A percentile compares a stretch with the other conserved stretches of the same genome.
These are phyloP conservation scores for Brenthis daphne DNA, from an alignment of 2,888 invertebrate genomes.

Conservation along the genomic window DNA sequence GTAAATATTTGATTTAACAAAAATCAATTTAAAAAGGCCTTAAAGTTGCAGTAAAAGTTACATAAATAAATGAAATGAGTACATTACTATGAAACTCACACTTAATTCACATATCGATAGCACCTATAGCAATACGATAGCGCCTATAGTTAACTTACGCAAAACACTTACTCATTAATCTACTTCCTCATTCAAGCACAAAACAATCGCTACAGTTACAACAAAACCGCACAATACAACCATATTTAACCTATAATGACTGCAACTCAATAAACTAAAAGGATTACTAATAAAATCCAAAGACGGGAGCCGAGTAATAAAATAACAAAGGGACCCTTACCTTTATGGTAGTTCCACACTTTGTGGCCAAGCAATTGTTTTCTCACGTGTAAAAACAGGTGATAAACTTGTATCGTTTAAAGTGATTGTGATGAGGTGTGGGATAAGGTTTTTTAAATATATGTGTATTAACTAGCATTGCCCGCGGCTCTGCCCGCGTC, in stretches of 20 bases:
- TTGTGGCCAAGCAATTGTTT: slow-evolving; percentile 71
- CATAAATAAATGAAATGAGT: no score
- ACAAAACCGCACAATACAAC: slow-evolving; percentile 25
- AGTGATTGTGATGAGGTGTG: not conserved
- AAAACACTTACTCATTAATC: not conserved
- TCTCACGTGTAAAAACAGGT: slow-evolving; percentile 64
- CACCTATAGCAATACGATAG: no score
- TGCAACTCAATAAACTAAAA: slow-evolving; percentile 48
- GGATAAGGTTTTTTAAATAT: not conserved
- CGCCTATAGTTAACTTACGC: no score
- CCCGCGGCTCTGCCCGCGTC: no score
- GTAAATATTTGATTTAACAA: no score
- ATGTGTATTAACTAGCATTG: no score
- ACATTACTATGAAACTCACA: no score
- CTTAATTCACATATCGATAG: no score
- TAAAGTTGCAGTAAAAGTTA: no score
- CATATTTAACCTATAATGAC: slow-evolving; percentile 40
- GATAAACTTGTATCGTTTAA: slow-evolving; percentile 47
- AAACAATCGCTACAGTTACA: slow-evolving; percentile 1
- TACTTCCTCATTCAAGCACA: slow-evolving; percentile 7
- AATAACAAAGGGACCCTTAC: slow-evolving; percentile 45
- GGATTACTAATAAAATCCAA: slow-evolving; percentile 60
- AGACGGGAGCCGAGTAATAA: slow-evolving; percentile 49
- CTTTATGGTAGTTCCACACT: slow-evolving; percentile 52
- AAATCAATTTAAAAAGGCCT: no score